Evolutionary conservation across 1,140 invertebrate species (phyloP), one percentile per base, ranked within the genome.

Genomic region (Coboldia fuscipes): DNA sequence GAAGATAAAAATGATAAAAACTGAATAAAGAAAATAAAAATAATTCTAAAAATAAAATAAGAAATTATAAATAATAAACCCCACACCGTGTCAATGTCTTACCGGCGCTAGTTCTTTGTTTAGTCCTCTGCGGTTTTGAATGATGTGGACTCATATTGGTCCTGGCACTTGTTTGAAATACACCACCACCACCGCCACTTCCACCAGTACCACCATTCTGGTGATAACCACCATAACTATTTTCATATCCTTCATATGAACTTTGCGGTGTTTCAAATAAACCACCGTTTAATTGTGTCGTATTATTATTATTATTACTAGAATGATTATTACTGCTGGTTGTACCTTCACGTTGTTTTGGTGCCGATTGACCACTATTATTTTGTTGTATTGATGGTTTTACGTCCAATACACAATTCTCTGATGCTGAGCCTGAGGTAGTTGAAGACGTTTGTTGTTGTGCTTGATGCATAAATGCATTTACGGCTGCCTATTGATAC

Each of bases 281-380:
- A 9, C 29, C 26, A 16, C 34, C 24, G 13, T 35, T 35, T 19
- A 20, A 20, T n/a, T n/a, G n/a, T 15, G 34, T 13, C 18, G n/a
- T 17, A 17, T 39, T 39, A 35, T 44, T 53, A 42, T 44, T 48
- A 41, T 43, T 51, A 41, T 42, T 51, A 30, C 39, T 46, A 38
- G 33, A 42, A 36, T 41, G 46, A 34, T 41, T 46, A 35, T 42
- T 49, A 39, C 37, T 42, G 41, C 41, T 34, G 22, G 36, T 58
- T 65, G 67, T 69, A 76, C 73, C 75, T 79, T 79, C 75, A 45
- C 75, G 71, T 56, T 79, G 75, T 55, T 79, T 79, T 54, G 57
- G 62, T 47, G 56, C 59, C 55, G 56, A 35, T 43, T 50, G 30
- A 30, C 46, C 39, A 9, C 34, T 39, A 45, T 55, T 45, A 56